A percentile compares a stretch with the other conserved stretches of the same genome.
Evolutionary conservation across 1,140 invertebrate genomes (phyloP).

Genomic region (Dinoponera quadriceps): DNA sequence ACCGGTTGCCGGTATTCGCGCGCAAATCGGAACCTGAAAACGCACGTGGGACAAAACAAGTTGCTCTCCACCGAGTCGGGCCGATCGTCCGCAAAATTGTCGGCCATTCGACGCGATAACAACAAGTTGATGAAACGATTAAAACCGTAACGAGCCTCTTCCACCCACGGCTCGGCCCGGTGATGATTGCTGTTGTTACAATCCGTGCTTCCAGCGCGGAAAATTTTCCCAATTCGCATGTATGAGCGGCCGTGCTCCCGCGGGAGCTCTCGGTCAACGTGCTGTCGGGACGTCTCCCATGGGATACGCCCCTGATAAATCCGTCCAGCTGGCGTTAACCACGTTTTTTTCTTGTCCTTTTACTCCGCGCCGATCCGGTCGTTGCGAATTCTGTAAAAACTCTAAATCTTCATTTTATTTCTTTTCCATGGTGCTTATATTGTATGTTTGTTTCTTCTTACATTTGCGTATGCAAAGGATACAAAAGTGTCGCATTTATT

Average conservation of each 20-base stretch:
- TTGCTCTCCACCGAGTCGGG: slow-evolving; percentile 11
- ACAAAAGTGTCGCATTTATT: too few species aligned
- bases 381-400: slow-evolving; percentile 25
- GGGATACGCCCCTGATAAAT: slow-evolving; percentile 79
- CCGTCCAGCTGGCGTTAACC: slow-evolving; percentile 80
- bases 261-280: slow-evolving; percentile 80
- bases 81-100: slow-evolving; percentile 72
- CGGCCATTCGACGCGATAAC: slow-evolving; percentile 75
- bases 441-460: too few species aligned
- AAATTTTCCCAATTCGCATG: slow-evolving; percentile 84
- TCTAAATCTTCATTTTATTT: slow-evolving; percentile 5
- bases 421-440: too few species aligned
- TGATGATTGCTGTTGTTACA: slow-evolving; percentile 73
- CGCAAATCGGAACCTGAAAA: slow-evolving; percentile 63
- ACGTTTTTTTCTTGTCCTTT: slow-evolving; percentile 72
- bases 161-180: slow-evolving; percentile 18
- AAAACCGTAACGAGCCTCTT: slow-evolving; percentile 77
- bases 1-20: slow-evolving; percentile 20
- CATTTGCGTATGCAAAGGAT: too few species aligned
- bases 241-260: slow-evolving; percentile 77
- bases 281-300: slow-evolving; percentile 75
- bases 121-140: slow-evolving; percentile 82
- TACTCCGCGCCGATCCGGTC: slow-evolving; percentile 37
- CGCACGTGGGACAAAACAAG: slow-evolving; percentile 71
- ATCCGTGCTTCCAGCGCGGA: slow-evolving; percentile 57